A percentile compares a stretch with the other conserved stretches of the same genome.
Evolutionary conservation across 2,113 vertebrate species (phyloP).

Genomic region (Cercocebus atys): DNA sequence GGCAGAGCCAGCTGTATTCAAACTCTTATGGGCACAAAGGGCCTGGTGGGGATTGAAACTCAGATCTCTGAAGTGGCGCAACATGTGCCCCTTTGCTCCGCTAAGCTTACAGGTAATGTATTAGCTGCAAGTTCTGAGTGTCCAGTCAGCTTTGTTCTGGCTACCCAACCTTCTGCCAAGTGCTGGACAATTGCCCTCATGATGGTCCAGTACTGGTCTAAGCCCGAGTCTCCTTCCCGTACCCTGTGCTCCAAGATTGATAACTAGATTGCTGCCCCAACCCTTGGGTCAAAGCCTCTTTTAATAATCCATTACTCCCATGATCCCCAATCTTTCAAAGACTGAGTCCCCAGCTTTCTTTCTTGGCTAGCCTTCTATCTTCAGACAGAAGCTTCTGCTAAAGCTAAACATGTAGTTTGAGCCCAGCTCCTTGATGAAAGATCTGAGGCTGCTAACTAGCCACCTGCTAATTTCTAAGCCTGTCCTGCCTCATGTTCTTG

Average conservation of each 20-base stretch:
- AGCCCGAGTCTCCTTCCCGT: neutral
- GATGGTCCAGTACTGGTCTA: accelerated
- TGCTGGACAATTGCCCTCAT: neutral
- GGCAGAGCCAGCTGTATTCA: neutral
- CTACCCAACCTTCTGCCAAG: neutral
- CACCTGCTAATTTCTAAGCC: too few relatives aligned
- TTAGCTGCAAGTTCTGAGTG: neutral
- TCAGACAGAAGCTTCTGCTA: neutral
- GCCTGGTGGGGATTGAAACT: accelerated
- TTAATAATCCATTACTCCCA: neutral
- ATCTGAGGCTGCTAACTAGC: accelerated
- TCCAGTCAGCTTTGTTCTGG: neutral
- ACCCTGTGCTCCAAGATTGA: neutral
- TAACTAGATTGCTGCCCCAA: neutral
- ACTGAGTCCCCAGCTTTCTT: neutral
- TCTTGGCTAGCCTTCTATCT: neutral
- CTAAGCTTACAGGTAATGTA: neutral
- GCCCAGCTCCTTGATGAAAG: neutral
- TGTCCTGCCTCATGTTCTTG: accelerated
- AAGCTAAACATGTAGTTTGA: neutral
- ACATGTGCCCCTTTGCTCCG: neutral
- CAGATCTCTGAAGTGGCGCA: neutral
- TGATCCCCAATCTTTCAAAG: neutral
- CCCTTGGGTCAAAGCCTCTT: accelerated
- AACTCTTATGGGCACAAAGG: too few relatives aligned